Percentiles rank a stretch among this genome's conserved stretches.
Evolutionary conservation across 92 coral and sea anemone species (phyloP).

Genomic region (Siderastrea radians): DNA sequence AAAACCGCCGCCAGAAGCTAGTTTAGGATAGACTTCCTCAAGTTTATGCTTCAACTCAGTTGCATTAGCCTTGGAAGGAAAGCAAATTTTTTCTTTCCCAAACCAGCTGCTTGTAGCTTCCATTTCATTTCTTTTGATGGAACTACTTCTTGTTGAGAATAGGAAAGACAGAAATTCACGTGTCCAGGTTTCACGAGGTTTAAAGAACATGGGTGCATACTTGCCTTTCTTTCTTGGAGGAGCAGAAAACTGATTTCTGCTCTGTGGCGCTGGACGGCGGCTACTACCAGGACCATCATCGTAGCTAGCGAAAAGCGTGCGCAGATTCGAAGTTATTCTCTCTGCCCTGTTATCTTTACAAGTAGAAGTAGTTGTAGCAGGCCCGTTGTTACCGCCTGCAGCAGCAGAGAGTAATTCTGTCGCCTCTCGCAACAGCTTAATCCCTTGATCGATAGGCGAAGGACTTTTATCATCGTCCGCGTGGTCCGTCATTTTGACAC

Average conservation of each 20-base stretch:
- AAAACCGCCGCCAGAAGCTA: too few species aligned
- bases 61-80: conserved; percentile 6
- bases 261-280: conserved; percentile 28
- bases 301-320: conserved; percentile 12
- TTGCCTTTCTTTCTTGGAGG: too few species aligned
- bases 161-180: too few species aligned
- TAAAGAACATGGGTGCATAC: background rate
- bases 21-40: too few species aligned
- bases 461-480: too few species aligned
- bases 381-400: too few species aligned
- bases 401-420: too few species aligned
- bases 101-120: background rate
- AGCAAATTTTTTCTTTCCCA: conserved; percentile 12
- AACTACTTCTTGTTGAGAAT: background rate
- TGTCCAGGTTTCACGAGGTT: background rate
- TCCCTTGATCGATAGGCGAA: too few species aligned
- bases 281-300: conserved; percentile 12
- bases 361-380: too few species aligned
- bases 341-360: background rate
- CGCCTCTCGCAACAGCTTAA: too few species aligned
- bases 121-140: conserved; percentile 30
- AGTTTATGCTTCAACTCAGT: conserved; percentile 16
- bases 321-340: conserved; percentile 3
- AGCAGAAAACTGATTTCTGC: background rate
- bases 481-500: too few species aligned